Base-by-base conservation (phyloP, 2,113 vertebrate species). In the Acanthisitta chloris region DNA sequence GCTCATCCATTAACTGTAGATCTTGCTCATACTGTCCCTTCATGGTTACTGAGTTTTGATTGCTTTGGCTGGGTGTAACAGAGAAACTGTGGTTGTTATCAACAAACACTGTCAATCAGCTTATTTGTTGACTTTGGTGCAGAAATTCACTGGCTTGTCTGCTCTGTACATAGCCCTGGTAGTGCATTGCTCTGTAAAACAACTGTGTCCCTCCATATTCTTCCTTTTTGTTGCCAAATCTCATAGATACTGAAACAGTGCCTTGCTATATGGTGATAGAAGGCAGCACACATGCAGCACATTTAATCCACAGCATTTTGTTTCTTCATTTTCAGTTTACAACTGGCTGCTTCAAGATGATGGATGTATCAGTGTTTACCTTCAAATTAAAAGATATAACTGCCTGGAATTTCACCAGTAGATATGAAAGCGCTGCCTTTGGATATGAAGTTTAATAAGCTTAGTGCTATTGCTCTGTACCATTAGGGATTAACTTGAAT, bases 21-120 rank as follows among this genome's bases (percentile, higher is more conserved):
- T 89, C 95, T 96, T 80, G 48, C 66, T 95, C 91, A 78, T 88
- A 84, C 72, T 87, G 74, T 82, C 77, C 91, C 89, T 95, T 89
- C 81, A 90, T 96, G 92, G 88, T 96, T 94, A 64, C 89, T 92
- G 94, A 95, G 85, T 91, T 97, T 93, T 93, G 88, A 93, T 95
- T 93, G 87, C 80, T 95, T 95, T 93, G 93, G 83, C 90, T 71
- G 36, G 33, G 25, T 97, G 71, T 67, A 82, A 93, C 66, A 82
- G 42, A 95, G 77, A 90, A 92, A 94, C 90, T 70, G 72, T 67
- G 61, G 52, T 13, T 91, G 71, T 64, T 93, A 96, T 97, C 88
- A 92, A 94, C 93, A 96, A 83, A 92, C 73, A 91, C 74, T 86
- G 81, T 76, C 29, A 49, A 96, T 81, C 90, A 71, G 93, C 86